Evolutionary conservation across 2,113 vertebrate species (phyloP).

Genomic region (Elephas maximus): DNA sequence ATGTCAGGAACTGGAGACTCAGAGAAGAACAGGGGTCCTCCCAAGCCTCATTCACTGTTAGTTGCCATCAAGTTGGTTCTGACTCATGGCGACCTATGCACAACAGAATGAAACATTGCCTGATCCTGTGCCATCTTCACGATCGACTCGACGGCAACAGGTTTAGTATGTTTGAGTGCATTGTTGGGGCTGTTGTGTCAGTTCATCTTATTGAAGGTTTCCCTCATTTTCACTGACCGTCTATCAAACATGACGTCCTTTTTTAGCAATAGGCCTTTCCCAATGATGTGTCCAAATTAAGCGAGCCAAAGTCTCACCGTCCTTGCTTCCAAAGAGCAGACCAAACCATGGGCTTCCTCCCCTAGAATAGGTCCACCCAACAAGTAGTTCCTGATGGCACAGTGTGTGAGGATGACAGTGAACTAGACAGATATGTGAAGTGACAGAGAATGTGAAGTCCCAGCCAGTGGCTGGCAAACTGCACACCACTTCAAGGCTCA

Average conservation of each 20-base stretch:
- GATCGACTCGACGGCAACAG: no score
- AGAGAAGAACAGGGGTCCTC: neutral
- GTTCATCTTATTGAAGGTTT: neutral
- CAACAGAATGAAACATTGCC: neutral
- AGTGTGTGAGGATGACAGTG: neutral
- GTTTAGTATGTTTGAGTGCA: neutral
- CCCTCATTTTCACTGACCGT: neutral
- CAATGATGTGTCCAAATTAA: neutral
- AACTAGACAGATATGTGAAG: neutral
- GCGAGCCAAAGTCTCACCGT: neutral
- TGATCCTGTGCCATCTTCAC: neutral
- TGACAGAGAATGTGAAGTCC: neutral
- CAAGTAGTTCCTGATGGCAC: neutral
- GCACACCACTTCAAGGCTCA: neutral
- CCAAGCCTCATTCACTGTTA: neutral
- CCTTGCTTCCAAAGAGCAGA: neutral
- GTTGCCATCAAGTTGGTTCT: neutral
- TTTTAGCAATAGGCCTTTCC: neutral
- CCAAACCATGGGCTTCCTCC: neutral
- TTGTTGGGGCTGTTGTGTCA: neutral
- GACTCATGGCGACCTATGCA: neutral
- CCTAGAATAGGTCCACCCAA: neutral
- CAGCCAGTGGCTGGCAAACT: neutral
- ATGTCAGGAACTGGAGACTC: neutral
- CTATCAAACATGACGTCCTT: neutral